Conservation (phyloP, 1,140 invertebrate genomes). For the Saccostrea glomerata region DNA sequence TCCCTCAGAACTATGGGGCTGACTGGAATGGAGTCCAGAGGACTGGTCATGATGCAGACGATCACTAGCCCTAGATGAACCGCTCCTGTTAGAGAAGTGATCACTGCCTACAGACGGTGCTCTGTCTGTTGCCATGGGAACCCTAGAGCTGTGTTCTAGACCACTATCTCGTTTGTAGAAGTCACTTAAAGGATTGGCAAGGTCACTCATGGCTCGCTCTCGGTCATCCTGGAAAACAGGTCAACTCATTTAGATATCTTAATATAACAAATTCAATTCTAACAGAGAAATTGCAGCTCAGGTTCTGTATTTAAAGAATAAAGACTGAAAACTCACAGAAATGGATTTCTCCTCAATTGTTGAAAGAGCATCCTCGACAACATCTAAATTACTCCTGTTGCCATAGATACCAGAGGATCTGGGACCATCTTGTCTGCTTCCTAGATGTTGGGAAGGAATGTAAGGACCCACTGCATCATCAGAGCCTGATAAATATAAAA, state of each 20-base stretch:
- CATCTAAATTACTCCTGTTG: slow-evolving; percentile 45
- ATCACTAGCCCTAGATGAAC: neutral
- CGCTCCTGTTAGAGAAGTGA: slow-evolving; percentile 31
- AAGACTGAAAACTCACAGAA: slow-evolving; percentile 55
- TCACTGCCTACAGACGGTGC: slow-evolving; percentile 18
- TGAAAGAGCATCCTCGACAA: slow-evolving; percentile 48
- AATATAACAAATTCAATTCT: too few relatives aligned
- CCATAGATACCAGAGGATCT: slow-evolving; percentile 64
- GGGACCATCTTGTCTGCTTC: slow-evolving; percentile 64
- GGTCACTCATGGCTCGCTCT: slow-evolving; percentile 30
- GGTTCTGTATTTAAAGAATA: too few relatives aligned
- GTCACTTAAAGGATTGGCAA: neutral
- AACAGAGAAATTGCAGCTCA: too few relatives aligned
- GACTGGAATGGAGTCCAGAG: neutral
- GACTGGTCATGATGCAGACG: neutral
- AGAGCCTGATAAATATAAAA: slow-evolving; percentile 64
- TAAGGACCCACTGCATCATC: slow-evolving; percentile 72
- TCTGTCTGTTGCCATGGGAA: slow-evolving; percentile 12
- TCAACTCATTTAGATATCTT: neutral
- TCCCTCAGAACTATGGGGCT: neutral
- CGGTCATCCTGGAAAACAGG: slow-evolving; percentile 23
- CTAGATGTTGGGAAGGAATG: slow-evolving; percentile 67
- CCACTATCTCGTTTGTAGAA: slow-evolving; percentile 47
- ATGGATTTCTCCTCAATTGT: slow-evolving; percentile 63
- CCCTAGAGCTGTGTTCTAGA: slow-evolving; percentile 39